Conservation (phyloP, 2,113 vertebrate genomes). For the Apodemus speciosus region DNA sequence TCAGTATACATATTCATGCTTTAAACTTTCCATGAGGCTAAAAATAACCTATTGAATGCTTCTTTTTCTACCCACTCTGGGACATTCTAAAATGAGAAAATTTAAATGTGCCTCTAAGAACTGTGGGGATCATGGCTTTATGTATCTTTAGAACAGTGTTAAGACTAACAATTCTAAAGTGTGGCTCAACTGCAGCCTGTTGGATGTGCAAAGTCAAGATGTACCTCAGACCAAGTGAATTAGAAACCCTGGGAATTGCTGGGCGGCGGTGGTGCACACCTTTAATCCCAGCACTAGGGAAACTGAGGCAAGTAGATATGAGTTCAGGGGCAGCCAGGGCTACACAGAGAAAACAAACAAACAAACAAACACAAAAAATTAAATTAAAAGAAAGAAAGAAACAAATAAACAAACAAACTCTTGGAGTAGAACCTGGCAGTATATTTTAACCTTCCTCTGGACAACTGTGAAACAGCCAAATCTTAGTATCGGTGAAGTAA, state of each 20-base stretch:
- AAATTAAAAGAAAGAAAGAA: neutral
- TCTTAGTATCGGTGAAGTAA: neutral
- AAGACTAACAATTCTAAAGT: neutral
- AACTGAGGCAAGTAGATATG: neutral
- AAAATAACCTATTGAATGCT: neutral
- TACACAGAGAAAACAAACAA: neutral
- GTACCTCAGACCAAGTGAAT: neutral
- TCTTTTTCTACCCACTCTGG: slow-evolving; percentile 44
- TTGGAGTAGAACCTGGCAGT: neutral
- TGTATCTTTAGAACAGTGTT: neutral
- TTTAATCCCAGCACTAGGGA: neutral
- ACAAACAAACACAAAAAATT: too few species aligned
- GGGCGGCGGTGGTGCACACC: too few species aligned
- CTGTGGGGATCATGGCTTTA: neutral
- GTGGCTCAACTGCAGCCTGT: neutral
- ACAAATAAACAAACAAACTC: neutral
- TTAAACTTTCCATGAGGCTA: slow-evolving; percentile 41
- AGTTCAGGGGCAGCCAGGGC: neutral
- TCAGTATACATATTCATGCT: slow-evolving; percentile 46
- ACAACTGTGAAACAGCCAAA: neutral
- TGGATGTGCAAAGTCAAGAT: neutral
- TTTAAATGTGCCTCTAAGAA: neutral
- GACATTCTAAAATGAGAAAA: slow-evolving; percentile 49
- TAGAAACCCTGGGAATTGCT: neutral
- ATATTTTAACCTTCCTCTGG: neutral